Evolutionary conservation across 2,888 invertebrate species (phyloP).

Genomic region (Theretra japonica): DNA sequence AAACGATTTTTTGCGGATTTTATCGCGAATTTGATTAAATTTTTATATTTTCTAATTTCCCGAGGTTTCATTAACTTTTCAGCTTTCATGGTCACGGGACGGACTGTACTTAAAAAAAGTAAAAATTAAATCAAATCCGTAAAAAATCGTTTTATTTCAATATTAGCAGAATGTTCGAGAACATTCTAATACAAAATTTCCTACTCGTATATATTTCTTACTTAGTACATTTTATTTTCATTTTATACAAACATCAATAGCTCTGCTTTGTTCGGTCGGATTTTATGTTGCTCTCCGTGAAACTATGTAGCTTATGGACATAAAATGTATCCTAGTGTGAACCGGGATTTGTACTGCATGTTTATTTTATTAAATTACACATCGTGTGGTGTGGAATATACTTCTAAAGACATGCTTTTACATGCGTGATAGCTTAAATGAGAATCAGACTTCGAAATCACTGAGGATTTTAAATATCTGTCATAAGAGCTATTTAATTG

Average conservation of each 20-base stretch:
- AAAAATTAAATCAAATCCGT: no score
- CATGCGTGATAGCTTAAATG: no score
- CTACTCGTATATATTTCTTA: not conserved
- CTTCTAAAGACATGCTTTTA: not conserved
- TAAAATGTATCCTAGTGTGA: conserved; percentile 11
- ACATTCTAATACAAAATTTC: not conserved
- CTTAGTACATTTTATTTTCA: conserved; percentile 1
- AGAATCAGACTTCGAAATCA: no score
- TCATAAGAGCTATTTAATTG: no score
- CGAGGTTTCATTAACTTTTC: no score
- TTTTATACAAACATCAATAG: conserved; percentile 13
- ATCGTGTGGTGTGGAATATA: not conserved
- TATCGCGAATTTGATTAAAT: no score
- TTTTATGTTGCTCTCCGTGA: not conserved
- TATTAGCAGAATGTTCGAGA: not conserved
- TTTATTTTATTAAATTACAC: conserved; percentile 16
- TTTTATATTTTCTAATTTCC: no score
- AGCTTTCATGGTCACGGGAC: no score
- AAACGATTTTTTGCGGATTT: no score
- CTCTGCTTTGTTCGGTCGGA: not conserved
- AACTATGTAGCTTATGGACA: conserved; percentile 19
- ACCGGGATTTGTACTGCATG: not conserved
- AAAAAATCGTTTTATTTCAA: no score
- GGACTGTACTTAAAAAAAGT: no score
- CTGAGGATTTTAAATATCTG: no score